Evolutionary conservation across 53 echinoderm and acorn worm species (phyloP).

Genomic region (Apostichopus leukothele): DNA sequence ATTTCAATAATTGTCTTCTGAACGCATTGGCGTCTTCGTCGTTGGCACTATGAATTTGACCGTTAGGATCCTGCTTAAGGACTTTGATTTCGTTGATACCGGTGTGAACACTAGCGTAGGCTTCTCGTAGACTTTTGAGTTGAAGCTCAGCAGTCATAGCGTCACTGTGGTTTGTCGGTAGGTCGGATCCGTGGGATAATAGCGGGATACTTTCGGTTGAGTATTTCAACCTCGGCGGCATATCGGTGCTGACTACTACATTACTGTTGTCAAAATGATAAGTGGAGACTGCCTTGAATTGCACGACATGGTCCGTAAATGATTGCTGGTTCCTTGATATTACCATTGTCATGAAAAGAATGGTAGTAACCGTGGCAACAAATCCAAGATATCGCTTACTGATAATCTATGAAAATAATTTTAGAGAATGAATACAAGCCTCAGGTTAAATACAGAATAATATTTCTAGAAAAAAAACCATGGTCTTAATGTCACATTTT

Average conservation of each 20-base stretch:
- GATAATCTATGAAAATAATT: not conserved
- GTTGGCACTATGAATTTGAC: not conserved
- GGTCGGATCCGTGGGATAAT: not conserved
- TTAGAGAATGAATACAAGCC: no score
- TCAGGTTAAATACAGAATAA: not conserved
- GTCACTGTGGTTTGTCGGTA: not conserved
- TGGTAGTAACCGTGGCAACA: not conserved
- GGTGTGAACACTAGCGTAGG: not conserved
- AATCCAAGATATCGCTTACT: not conserved
- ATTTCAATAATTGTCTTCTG: not conserved
- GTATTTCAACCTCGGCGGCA: not conserved
- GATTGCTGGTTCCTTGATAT: not conserved
- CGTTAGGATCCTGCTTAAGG: not conserved
- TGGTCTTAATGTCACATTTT: no score
- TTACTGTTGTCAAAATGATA: no score
- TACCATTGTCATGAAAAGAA: not conserved
- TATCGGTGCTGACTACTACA: not conserved
- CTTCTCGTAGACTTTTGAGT: not conserved
- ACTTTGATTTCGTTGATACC: not conserved
- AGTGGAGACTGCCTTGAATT: no score
- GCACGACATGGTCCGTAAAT: not conserved
- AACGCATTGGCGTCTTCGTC: not conserved
- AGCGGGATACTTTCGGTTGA: not conserved
- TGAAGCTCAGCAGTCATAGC: not conserved
- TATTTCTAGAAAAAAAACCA: not conserved